Evolutionary conservation across 2,888 invertebrate genomes (phyloP).

Genomic region (Eupithecia inturbata): DNA sequence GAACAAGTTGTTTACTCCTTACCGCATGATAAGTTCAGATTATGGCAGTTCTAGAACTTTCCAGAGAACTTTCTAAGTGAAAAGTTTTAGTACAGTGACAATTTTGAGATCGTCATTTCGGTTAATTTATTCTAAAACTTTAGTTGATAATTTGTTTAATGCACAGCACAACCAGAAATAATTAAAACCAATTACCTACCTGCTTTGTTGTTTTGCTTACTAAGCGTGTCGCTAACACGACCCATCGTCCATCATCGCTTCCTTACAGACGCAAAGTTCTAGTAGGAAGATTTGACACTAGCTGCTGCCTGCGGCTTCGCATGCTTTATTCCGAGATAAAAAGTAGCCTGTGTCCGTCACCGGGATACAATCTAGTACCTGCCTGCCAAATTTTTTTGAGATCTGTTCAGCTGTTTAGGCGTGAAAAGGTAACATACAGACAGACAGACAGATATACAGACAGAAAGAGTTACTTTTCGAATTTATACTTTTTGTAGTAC

Average conservation of each 20-base stretch:
- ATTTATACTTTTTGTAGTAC: no score
- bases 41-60: slow-evolving; percentile 31
- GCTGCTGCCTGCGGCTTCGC: no score
- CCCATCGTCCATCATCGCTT: not conserved
- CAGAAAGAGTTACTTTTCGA: no score
- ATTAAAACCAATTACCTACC: not conserved
- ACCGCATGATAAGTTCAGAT: slow-evolving; percentile 22
- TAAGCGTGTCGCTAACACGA: not conserved
- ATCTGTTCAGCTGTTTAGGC: no score
- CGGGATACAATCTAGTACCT: no score
- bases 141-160: slow-evolving; percentile 21
- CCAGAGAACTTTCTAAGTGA: slow-evolving; percentile 28
- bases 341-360: no score
- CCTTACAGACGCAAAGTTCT: no score
- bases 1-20: slow-evolving; percentile 25
- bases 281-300: no score
- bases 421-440: no score
- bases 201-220: not conserved
- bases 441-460: no score
- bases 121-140: slow-evolving; percentile 31
- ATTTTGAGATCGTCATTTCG: slow-evolving; percentile 30
- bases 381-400: no score
- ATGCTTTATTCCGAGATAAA: no score
- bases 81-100: slow-evolving; percentile 34
- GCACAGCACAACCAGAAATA: slow-evolving; percentile 7